Base-by-base conservation (phyloP, 2,113 vertebrate genomes). In the Phoenicopterus ruber region DNA sequence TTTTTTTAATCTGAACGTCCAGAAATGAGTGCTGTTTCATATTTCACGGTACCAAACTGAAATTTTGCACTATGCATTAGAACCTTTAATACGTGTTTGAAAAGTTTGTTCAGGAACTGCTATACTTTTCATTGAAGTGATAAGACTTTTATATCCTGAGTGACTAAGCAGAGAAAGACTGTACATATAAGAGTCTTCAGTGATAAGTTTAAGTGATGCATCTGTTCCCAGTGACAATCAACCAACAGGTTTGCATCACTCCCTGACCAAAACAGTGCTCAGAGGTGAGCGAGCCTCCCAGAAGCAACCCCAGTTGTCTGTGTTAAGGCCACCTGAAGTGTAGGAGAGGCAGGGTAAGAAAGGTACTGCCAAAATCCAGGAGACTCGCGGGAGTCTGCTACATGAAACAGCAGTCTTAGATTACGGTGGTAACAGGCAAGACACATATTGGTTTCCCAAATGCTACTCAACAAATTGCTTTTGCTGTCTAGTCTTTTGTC, bases 81-180 rank as follows among this genome's bases (percentile, higher is more conserved):
- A 84, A 47, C 12, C 54, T 77, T 13, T 29, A 57, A 52, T 22
- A n/a, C 0, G 0, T 0, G 0, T 31, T 73, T 29, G 24, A 20
- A 4, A 36, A 65, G 29, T 47, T 81, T 28, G 7, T 22, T 82
- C 13, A 71, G 10, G 17, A 62, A 28, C 19, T 32, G 50, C 26
- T n/a, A 22, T 9, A 59, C 22, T 62, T 61, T 59, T 34, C 18
- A 28, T 3, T 19, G 32, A 70, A 70, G 44, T 15, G 7, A 1
- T 20, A 42, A 47, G 32, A 70, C 25, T 15, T 69, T 66, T n/a
- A 69, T 40, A 77, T 38, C 34, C 66, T 26, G 79, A n/a, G 40
- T 69, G 54, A 80, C 54, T 83, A 67, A 38, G 36, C 34, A 67
- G 21, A 71, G 31, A 44, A 71, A 59, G 47, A 59, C 2, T 61